Conservation (phyloP, 92 coral and sea anemone species). For the Pocillopora meandrina region DNA sequence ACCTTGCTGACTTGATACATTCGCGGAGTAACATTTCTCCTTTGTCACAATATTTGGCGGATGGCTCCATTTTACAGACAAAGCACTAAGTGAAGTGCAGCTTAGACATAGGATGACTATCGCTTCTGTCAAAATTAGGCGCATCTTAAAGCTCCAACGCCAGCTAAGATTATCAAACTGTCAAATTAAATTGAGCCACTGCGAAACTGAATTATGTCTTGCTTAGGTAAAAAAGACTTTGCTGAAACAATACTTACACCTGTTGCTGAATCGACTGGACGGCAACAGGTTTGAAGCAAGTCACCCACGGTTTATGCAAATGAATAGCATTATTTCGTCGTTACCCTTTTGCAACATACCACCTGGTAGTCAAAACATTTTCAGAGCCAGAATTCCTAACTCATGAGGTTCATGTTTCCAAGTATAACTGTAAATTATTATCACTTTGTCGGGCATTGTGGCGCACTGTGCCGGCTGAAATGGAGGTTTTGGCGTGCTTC, state of each 20-base stretch:
- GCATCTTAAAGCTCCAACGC: neutral
- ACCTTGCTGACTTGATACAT: neutral
- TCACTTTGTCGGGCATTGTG: no score
- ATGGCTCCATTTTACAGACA: slow-evolving; percentile 4
- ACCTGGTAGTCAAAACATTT: no score
- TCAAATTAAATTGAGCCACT: no score
- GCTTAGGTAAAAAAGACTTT: neutral
- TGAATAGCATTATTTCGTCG: neutral
- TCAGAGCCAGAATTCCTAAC: no score
- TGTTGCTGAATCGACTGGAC: slow-evolving; percentile 13
- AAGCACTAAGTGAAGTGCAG: neutral
- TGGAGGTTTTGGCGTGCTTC: no score
- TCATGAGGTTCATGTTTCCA: no score
- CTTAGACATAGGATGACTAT: neutral
- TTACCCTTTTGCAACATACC: no score
- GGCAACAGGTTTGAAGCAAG: slow-evolving; percentile 13
- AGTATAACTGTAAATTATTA: no score
- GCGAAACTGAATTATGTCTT: neutral
- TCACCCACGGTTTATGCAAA: neutral
- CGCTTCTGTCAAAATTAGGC: neutral
- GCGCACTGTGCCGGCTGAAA: no score
- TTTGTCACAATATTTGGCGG: slow-evolving; percentile 2
- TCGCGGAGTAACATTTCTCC: slow-evolving; percentile 2
- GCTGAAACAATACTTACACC: slow-evolving; percentile 11
- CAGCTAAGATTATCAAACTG: no score